Conservation (phyloP, 2,888 invertebrate species). For the Synergus gifuensis region DNA sequence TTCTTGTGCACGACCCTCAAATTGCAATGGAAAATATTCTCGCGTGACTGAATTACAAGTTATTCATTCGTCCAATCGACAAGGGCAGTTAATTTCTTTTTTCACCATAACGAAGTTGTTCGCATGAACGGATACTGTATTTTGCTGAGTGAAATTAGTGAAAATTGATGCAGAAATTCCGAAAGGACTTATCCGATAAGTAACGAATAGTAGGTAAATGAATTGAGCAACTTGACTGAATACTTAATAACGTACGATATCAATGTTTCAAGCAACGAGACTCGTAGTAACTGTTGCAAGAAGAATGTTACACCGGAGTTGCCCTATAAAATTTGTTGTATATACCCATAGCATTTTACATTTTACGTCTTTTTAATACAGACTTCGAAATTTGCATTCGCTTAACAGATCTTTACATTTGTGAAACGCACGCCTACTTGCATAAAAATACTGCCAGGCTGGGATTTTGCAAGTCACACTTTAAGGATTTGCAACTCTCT, state of each 20-base stretch:
- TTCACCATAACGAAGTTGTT: conserved; percentile 16
- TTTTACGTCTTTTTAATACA: not conserved
- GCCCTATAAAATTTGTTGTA: conserved; percentile 16
- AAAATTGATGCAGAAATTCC: conserved; percentile 28
- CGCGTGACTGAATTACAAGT: not conserved
- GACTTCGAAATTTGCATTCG: not conserved
- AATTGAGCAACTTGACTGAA: conserved; percentile 31
- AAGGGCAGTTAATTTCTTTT: not conserved
- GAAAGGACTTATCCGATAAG: conserved; percentile 24
- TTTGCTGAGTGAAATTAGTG: conserved; percentile 38
- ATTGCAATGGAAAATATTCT: not conserved
- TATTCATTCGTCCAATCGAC: not conserved
- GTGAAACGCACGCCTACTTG: conserved; percentile 17
- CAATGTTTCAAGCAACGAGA: conserved; percentile 18
- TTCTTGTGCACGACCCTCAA: conserved; percentile 46
- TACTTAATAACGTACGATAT: conserved; percentile 6
- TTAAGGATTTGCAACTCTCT: conserved; percentile 10
- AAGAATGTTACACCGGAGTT: conserved; percentile 28
- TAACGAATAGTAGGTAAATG: conserved; percentile 31
- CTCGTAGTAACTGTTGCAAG: conserved; percentile 12
- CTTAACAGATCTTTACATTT: conserved; percentile 24
- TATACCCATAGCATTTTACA: conserved; percentile 37
- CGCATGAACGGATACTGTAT: conserved; percentile 35
- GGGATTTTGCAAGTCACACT: not conserved
- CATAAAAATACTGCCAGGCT: conserved; percentile 28